Conservation (phyloP, 1,140 invertebrate genomes). For the Anthonomus grandis region DNA sequence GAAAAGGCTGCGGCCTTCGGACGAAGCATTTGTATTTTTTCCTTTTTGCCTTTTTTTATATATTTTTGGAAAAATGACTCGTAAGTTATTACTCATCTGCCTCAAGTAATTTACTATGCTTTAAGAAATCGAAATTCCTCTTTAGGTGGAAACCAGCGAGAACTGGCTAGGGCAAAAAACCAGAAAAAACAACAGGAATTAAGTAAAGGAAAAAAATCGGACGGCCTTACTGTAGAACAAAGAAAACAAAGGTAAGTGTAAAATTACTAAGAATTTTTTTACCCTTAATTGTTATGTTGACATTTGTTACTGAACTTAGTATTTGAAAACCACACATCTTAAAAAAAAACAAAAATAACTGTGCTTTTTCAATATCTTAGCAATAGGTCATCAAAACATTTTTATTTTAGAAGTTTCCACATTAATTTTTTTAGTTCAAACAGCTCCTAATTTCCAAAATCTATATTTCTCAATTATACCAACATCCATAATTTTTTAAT, state of each 20-base stretch:
- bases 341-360: constrained; percentile 3
- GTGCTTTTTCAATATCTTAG: not conserved
- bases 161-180: constrained; percentile 78
- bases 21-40: constrained; percentile 31
- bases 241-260: constrained; percentile 68
- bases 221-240: constrained; percentile 72
- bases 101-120: constrained; percentile 6
- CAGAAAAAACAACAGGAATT: constrained; percentile 72
- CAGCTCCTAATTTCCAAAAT: no score
- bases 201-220: constrained; percentile 60
- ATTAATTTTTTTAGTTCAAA: no score
- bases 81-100: constrained; percentile 33
- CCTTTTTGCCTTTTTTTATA: constrained; percentile 20
- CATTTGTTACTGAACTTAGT: no score
- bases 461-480: no score
- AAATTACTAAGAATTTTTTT: constrained; percentile 21
- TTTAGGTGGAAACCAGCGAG: constrained; percentile 82
- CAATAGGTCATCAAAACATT: no score
- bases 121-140: constrained; percentile 20
- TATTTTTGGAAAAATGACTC: constrained; percentile 40
- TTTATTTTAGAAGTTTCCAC: no score
- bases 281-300: no score
- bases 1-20: constrained; percentile 43
- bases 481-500: no score
- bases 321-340: no score